These are phyloP conservation scores for Odocoileus virginianus DNA, from an alignment of 2,113 vertebrate genomes.

Conservation along the genomic window DNA sequence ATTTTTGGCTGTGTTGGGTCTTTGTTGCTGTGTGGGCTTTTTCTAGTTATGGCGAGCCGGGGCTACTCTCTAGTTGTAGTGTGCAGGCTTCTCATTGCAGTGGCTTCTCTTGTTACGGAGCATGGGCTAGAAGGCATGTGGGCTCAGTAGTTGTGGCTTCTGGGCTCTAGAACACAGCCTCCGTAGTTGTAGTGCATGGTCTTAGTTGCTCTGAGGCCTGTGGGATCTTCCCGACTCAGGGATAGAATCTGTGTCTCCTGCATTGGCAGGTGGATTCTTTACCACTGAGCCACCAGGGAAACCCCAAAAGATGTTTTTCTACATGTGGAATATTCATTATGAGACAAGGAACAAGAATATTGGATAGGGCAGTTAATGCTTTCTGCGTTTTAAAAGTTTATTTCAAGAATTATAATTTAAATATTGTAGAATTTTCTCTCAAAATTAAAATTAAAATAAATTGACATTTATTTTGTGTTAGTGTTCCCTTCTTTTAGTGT, in stretches of 20 bases:
- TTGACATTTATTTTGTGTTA: background rate
- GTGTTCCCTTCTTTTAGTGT: background rate
- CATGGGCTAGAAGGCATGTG: background rate
- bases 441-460: background rate
- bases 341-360: background rate
- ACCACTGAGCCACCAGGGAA: background rate
- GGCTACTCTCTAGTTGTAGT: background rate
- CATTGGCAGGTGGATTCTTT: background rate
- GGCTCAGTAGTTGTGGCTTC: background rate
- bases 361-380: background rate
- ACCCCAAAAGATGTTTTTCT: background rate
- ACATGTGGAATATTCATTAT: background rate
- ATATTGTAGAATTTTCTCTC: background rate
- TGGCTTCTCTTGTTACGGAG: background rate
- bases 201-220: background rate
- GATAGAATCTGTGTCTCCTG: background rate
- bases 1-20: background rate
- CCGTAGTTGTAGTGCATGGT: background rate
- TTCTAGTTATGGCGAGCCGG: background rate
- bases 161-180: background rate
- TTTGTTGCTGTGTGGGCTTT: background rate
- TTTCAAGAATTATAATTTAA: constrained; percentile 7
- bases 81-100: background rate
- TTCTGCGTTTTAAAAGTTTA: constrained; percentile 16
- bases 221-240: background rate